Evolutionary conservation across 2,797 vertebrate genomes (phyloP), one percentile per base, ranked within the genome.

Genomic region (Catostomus latipinnis): DNA sequence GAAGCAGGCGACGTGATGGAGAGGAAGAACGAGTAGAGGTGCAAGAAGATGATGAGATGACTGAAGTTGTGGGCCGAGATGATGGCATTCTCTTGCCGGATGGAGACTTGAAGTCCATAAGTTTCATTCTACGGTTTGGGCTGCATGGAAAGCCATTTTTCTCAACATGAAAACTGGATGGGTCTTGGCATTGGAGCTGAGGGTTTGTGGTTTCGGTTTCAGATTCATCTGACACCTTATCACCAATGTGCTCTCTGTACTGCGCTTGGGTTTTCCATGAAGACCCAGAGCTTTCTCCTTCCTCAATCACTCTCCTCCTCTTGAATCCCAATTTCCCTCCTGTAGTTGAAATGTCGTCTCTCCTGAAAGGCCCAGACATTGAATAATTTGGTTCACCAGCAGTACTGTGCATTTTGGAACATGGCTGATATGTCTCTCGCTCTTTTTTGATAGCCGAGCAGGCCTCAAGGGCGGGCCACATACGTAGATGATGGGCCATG

Each of bases 91-190:
- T 93, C 83, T 95, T 94, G 10, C 84, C 91, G 18, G 94, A 95
- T 43, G 93, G 94, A 61, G 93, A 95, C 87, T 94, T 95, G 63
- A 95, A 95, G 88, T 95, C 94, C 93, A 95, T 92, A 71, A 95
- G 93, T 86, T 95, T 95, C 92, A 95, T 94, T 78, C 93, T 90
- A 69, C 92, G 91, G 4, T 88, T 90, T 58, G 94, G 91, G 75
- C 92, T 94, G 84, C 90, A 80, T 8, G 92, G 88, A 76, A 92
- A 89, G 56, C 91, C 83, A 4, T 91, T 92, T 49, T 73, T 66
- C 70, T 78, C 74, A 49, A 69, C 18, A 34, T 83, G 46, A 81
- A 85, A 75, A 83, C 78, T 49, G 1, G 49, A 81, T 80, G 82
- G 9, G 68, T 1, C 74, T 81, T 87, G 65, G 66, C 13, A 70